These are phyloP conservation scores for Anastatus disparis DNA, from an alignment of 1,140 invertebrate genomes.

Conservation along the genomic window DNA sequence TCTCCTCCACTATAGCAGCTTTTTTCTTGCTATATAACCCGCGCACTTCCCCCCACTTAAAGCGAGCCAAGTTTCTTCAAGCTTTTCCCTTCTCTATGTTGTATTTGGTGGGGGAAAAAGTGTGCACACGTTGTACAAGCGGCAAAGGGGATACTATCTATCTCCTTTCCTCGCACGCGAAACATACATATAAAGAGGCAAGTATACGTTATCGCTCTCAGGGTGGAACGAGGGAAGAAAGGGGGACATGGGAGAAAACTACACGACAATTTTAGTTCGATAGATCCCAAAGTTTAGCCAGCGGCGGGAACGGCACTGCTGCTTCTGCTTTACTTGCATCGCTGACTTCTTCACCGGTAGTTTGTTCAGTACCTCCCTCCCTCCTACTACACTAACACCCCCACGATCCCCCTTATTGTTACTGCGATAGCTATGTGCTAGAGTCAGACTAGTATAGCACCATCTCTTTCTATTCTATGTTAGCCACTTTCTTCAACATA, in stretches of 20 bases:
- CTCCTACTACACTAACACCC: conserved; percentile 6
- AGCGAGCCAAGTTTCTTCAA: background rate
- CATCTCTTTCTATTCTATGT: conserved; percentile 36
- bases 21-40: background rate
- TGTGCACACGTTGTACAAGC: conserved; percentile 23
- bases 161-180: conserved; percentile 33
- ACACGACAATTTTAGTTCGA: conserved; percentile 67
- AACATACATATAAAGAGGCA: too few relatives aligned
- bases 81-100: conserved; percentile 2
- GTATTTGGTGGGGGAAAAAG: conserved; percentile 1
- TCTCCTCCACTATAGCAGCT: background rate
- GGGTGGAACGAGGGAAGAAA: conserved; percentile 42
- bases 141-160: background rate
- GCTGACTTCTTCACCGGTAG: conserved; percentile 65
- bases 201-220: conserved; percentile 14
- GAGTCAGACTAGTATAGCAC: too few relatives aligned
- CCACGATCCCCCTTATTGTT: conserved; percentile 26
- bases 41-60: conserved; percentile 33
- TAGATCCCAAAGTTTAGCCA: conserved; percentile 63
- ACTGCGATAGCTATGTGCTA: background rate
- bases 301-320: conserved; percentile 60
- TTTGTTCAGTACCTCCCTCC: conserved; percentile 58
- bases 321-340: conserved; percentile 59
- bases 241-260: conserved; percentile 57
- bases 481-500: conserved; percentile 46